A percentile compares a stretch with the other conserved stretches of the same genome.
phyloP scores from a whole-genome alignment of 2,888 invertebrate genomes.

The Axea sp. region DNA sequence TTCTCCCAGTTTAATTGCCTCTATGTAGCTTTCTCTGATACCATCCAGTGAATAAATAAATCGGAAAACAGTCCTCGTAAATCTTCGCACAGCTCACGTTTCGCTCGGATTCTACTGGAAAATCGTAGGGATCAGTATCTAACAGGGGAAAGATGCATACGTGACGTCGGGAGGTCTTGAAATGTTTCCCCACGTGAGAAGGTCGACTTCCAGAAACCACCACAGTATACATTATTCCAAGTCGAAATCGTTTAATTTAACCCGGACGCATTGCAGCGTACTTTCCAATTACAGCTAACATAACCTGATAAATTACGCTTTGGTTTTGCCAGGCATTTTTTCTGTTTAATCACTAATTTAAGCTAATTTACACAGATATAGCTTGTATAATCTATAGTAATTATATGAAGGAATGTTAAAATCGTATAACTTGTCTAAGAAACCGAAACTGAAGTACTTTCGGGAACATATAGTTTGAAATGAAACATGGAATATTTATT shows the following conservation, averaged over 20 bases:
- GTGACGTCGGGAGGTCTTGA: conserved; percentile 59
- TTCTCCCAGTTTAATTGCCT: conserved; percentile 55
- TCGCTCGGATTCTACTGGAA: conserved; percentile 56
- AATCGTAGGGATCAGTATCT: conserved; percentile 53
- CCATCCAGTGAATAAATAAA: conserved; percentile 60
- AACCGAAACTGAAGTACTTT: no score
- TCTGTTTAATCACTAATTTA: not conserved
- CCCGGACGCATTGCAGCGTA: conserved; percentile 32
- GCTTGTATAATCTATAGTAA: no score
- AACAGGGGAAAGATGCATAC: conserved; percentile 48
- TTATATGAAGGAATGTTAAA: no score
- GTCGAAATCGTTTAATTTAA: conserved; percentile 56
- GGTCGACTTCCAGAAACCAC: conserved; percentile 46
- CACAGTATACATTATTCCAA: conserved; percentile 49
- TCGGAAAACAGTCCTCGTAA: conserved; percentile 61
- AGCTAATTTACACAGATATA: not conserved
- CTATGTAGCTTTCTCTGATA: conserved; percentile 43
- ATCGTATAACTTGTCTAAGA: no score
- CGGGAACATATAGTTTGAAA: no score
- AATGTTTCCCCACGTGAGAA: conserved; percentile 55
- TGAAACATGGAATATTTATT: no score
- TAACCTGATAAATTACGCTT: conserved; percentile 36
- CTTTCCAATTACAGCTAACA: conserved; percentile 46
- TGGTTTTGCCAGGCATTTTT: conserved; percentile 5
- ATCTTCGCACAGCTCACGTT: conserved; percentile 54